These are phyloP conservation scores for Antedon bifida DNA, from an alignment of 35 echinoderm and acorn worm species.

Conservation along the genomic window DNA sequence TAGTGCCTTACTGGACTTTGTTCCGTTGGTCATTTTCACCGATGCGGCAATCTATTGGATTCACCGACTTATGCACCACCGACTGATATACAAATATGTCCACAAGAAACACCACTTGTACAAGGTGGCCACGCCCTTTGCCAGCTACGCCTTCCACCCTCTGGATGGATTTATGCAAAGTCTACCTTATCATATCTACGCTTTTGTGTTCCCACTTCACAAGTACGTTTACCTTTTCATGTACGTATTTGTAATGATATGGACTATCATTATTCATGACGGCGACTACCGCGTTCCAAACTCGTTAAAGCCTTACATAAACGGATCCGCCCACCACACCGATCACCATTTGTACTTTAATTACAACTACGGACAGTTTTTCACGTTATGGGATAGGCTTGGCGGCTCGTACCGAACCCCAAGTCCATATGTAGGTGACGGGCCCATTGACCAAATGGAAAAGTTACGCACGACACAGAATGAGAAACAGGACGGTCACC, in stretches of 20 bases:
- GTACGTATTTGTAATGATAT: slow-evolving; percentile 81
- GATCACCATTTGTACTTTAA: slow-evolving; percentile 96
- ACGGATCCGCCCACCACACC: slow-evolving; percentile 90
- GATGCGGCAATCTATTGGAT: slow-evolving; percentile 94
- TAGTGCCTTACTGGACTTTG: slow-evolving; percentile 31
- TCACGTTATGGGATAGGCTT: slow-evolving; percentile 88
- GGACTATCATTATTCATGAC: slow-evolving; percentile 96
- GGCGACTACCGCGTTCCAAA: slow-evolving; percentile 68
- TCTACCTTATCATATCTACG: slow-evolving; percentile 84
- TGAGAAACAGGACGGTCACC: neutral
- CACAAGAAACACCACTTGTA: slow-evolving; percentile 85
- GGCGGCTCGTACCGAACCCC: slow-evolving; percentile 80
- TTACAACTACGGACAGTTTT: slow-evolving; percentile 97
- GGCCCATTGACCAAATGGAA: slow-evolving; percentile 49
- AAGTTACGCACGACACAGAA: neutral
- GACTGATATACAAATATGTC: slow-evolving; percentile 46
- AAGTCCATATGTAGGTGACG: slow-evolving; percentile 39
- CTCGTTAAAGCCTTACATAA: slow-evolving; percentile 57
- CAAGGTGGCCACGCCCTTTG: slow-evolving; percentile 89
- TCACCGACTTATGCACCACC: slow-evolving; percentile 74
- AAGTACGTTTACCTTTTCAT: slow-evolving; percentile 72
- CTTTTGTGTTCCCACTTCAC: slow-evolving; percentile 80
- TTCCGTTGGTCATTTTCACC: slow-evolving; percentile 72
- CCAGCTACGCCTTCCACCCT: slow-evolving; percentile 94
- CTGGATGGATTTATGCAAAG: slow-evolving; percentile 88